A percentile compares a stretch with the other conserved stretches of the same genome.
Evolutionary conservation across 1,140 invertebrate genomes (phyloP).

Genomic region (Lucilia cuprina): DNA sequence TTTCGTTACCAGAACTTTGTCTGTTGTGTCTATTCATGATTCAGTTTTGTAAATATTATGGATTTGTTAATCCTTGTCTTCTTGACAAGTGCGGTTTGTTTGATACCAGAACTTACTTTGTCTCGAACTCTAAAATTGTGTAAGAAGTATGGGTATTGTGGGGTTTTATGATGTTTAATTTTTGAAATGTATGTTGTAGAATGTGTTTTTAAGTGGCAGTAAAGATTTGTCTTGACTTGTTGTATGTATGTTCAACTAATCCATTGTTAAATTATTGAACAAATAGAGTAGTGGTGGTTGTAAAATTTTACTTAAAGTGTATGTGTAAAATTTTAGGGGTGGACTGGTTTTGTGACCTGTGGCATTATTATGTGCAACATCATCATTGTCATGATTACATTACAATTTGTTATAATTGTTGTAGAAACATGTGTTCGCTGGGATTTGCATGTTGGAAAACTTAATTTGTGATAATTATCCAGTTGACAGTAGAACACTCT

Average conservation of each 20-base stretch:
- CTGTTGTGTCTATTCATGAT: neutral
- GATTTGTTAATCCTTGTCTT: constrained; percentile 25
- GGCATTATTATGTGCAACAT: neutral
- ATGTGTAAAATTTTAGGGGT: neutral
- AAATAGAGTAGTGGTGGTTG: neutral
- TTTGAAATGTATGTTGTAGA: neutral
- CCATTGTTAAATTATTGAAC: constrained; percentile 28
- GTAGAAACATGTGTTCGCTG: neutral
- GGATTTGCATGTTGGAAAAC: constrained; percentile 28
- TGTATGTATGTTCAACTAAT: neutral
- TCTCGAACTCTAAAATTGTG: neutral
- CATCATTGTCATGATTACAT: too few species aligned
- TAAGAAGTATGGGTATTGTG: neutral
- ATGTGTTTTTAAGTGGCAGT: neutral
- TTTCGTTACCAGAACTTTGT: neutral
- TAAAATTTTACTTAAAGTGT: neutral
- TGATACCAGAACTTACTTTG: neutral
- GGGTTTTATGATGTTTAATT: neutral
- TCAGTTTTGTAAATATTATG: constrained; percentile 31
- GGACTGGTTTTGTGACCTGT: neutral
- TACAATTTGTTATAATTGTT: neutral
- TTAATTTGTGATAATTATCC: constrained; percentile 32
- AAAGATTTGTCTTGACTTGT: neutral
- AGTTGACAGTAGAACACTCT: constrained; percentile 6
- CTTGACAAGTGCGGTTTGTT: constrained; percentile 31